Base-by-base conservation (phyloP, 35 echinoderm and acorn worm genomes). In the Apostichopus parvimensis region DNA sequence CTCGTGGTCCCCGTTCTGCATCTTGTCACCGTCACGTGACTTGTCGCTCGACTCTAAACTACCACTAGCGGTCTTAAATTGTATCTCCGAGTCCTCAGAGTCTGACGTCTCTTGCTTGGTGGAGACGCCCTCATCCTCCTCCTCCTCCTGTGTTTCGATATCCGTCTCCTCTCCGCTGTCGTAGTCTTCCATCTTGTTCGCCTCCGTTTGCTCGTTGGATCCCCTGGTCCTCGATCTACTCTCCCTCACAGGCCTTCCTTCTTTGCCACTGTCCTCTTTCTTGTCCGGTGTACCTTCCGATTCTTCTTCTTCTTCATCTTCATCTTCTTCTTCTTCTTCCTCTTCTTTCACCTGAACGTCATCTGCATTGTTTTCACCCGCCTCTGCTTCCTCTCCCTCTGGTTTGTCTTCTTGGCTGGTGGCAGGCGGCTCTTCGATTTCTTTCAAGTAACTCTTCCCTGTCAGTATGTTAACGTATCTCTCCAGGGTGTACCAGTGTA, bases 401-500 rank as follows among this genome's bases (percentile, higher is more conserved):
- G 83, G 56, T 73, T 78, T 92, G n/a, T 83, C 84, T 55, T 86
- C 26, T 12, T 87, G 65, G 57, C 82, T 64, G 78, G 77, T 57
- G 66, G 94, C 17, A 45, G 34, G 34, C 15, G 86, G 56, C 9
- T 57, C 54, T 56, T 88, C 65, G 8, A 82, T 66, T 80, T 93
- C 89, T 52, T 92, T 92, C 23, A 94, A 61, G 77, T 78, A 93
- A 6, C 60, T 73, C 78, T 94, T 95, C 11, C 95, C 95, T 18
- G 89, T 92, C 61, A 99, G 82, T 61, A 93, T 90, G 15, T 94
- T 57, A 14, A 99, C 92, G 72, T 99, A 99, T 24, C 95, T 92
- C 22, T 94, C 97, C 22, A 99, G 83, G 8, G 93, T 91, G 60
- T 94, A 99, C 97, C 97, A 99, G 76, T 96, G 93, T 56, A 99